Base-by-base conservation (phyloP, 2,113 vertebrate genomes). In the Spea multiplicata region DNA sequence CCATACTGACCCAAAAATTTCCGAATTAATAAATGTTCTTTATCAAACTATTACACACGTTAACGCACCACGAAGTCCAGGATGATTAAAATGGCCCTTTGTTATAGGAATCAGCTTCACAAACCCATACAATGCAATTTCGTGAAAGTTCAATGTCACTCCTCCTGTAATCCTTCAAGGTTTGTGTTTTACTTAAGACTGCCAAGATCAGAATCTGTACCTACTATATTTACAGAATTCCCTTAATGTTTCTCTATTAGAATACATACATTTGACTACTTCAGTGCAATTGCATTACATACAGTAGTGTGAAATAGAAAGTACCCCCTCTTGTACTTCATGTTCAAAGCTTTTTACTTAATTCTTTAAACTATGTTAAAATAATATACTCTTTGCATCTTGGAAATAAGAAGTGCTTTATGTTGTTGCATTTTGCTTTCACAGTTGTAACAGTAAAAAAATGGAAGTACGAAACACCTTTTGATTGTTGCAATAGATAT, bases 61-160 rank as follows among this genome's bases (percentile, higher is more conserved):
- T 90, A 91, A 91, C 82, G 89, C 87, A 88, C 83, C 76, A 74
- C 84, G 89, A 89, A 86, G 82, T 83, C 47, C 75, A 83, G 69
- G 80, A 90, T 92, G 84, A 92, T 91, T 91, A 90, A 91, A 92
- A 92, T 89, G 88, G 89, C 87, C 88, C 85, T 89, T 86, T 89
- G 81, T 87, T 89, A 88, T 53, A 55, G 71, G 77, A 89, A 86
- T 79, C 84, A 80, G 86, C n/a, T 81, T 81, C 81, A 81, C 14
- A 84, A 80, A 89, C 83, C 74, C 10, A 2, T 14, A 86, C 82
- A 87, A 88, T 85, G 86, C 89, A 91, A 92, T 88, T 87, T 85
- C 73, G 82, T 81, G 72, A 73, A 88, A 87, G 85, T 86, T 89
- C 88, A 91, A 82, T 86, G 85, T 88, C 88, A 91, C 74, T 83